Evolutionary conservation across 2,888 invertebrate genomes (phyloP).

Genomic region (Tuta absoluta): DNA sequence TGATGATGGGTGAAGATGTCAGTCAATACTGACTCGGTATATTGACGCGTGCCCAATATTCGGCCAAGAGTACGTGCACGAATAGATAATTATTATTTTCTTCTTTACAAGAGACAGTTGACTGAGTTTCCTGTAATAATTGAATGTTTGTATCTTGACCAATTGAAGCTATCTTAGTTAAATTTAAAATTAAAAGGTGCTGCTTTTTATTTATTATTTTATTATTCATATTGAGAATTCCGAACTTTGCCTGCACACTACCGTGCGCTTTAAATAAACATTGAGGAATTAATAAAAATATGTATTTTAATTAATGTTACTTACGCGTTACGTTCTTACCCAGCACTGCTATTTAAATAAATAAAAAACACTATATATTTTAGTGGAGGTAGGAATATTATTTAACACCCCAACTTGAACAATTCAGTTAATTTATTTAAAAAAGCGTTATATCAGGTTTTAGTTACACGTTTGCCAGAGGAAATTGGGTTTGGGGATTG

Average conservation of each 20-base stretch:
- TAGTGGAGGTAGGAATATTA: no score
- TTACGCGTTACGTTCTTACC: no score
- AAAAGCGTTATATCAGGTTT: conserved; percentile 65
- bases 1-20: conserved; percentile 77
- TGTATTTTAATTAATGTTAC: no score
- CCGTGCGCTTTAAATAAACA: no score
- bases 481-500: conserved; percentile 80
- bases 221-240: no score
- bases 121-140: conserved; percentile 3
- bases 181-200: no score
- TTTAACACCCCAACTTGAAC: neutral
- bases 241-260: neutral
- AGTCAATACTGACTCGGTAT: conserved; percentile 56
- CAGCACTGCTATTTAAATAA: no score
- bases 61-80: conserved; percentile 55
- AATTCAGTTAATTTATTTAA: conserved; percentile 52
- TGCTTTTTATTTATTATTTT: no score
- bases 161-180: no score
- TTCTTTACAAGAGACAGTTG: conserved; percentile 36
- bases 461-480: conserved; percentile 71
- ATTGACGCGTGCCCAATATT: conserved; percentile 74
- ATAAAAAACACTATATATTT: no score
- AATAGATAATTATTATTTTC: conserved; percentile 71
- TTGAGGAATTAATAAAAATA: no score
- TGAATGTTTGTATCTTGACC: neutral